phyloP scores from a whole-genome alignment of 1,140 invertebrate genomes.

The Triops cancriformis region DNA sequence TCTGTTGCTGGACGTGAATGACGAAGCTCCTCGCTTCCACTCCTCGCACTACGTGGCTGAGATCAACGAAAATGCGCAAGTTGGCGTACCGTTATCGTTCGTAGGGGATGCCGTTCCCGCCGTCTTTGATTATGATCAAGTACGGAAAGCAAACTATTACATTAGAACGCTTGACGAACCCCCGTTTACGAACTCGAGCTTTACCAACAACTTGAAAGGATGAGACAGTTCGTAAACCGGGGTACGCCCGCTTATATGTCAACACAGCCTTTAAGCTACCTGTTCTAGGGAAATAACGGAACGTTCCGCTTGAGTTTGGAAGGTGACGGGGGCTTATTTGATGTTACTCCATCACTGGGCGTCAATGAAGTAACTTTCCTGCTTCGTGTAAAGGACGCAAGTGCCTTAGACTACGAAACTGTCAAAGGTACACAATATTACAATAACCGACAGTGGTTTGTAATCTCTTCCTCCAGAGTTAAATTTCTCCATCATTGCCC shows the following conservation, averaged over 20 bases:
- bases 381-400: constrained; percentile 76
- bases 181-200: background rate
- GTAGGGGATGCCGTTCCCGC: constrained; percentile 68
- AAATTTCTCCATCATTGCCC: constrained; percentile 76
- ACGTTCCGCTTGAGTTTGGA: constrained; percentile 75
- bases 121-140: constrained; percentile 87
- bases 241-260: background rate
- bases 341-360: constrained; percentile 74
- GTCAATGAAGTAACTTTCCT: constrained; percentile 89
- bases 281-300: constrained; percentile 74
- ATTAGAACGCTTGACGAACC: background rate
- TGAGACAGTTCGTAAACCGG: constrained; percentile 27
- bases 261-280: constrained; percentile 18
- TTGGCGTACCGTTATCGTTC: constrained; percentile 81
- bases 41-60: constrained; percentile 71
- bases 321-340: constrained; percentile 73
- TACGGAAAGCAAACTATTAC: constrained; percentile 37
- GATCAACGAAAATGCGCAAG: constrained; percentile 83
- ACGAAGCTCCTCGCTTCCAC: constrained; percentile 79
- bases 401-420: constrained; percentile 76
- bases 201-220: constrained; percentile 19
- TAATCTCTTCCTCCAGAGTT: constrained; percentile 48
- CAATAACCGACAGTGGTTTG: background rate
- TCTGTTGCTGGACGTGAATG: constrained; percentile 88
- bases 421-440: constrained; percentile 43